These are phyloP conservation scores for Hyposmocoma kahamanoa DNA, from an alignment of 1,140 invertebrate species.

Conservation along the genomic window DNA sequence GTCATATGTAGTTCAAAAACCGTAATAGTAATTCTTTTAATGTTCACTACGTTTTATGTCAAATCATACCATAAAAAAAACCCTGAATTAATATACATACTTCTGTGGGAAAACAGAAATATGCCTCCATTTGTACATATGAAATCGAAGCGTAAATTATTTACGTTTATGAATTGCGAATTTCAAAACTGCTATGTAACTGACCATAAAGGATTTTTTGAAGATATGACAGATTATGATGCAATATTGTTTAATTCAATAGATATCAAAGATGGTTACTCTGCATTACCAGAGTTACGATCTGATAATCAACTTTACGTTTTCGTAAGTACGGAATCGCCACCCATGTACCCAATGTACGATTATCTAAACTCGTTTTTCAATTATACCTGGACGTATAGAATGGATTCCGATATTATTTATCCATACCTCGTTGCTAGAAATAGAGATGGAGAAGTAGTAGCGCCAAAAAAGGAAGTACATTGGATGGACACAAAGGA, in stretches of 20 bases:
- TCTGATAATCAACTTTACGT: slow-evolving; percentile 47
- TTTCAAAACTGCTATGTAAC: slow-evolving; percentile 41
- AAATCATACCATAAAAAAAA: too few species aligned
- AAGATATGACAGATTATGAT: slow-evolving; percentile 30
- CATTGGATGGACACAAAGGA: slow-evolving; percentile 30
- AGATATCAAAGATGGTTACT: too few species aligned
- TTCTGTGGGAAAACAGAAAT: too few species aligned
- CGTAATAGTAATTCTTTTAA: too few species aligned
- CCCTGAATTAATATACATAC: too few species aligned
- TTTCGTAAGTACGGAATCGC: slow-evolving; percentile 52
- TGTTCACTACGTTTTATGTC: too few species aligned
- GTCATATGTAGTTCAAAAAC: too few species aligned
- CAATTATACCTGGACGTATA: slow-evolving; percentile 81
- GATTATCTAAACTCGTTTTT: slow-evolving; percentile 58
- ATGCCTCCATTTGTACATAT: too few species aligned
- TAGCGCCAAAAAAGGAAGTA: slow-evolving; percentile 43
- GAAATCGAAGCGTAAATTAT: too few species aligned
- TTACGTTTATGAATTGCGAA: too few species aligned
- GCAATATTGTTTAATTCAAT: slow-evolving; percentile 40
- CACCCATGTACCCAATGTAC: slow-evolving; percentile 35
- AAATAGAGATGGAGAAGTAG: slow-evolving; percentile 32
- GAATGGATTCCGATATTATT: slow-evolving; percentile 77
- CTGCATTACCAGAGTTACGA: slow-evolving; percentile 25
- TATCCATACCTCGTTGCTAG: slow-evolving; percentile 69
- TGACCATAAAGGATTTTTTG: slow-evolving; percentile 20